phyloP scores from a whole-genome alignment of 2,888 invertebrate species.

The Molorchus minor region DNA sequence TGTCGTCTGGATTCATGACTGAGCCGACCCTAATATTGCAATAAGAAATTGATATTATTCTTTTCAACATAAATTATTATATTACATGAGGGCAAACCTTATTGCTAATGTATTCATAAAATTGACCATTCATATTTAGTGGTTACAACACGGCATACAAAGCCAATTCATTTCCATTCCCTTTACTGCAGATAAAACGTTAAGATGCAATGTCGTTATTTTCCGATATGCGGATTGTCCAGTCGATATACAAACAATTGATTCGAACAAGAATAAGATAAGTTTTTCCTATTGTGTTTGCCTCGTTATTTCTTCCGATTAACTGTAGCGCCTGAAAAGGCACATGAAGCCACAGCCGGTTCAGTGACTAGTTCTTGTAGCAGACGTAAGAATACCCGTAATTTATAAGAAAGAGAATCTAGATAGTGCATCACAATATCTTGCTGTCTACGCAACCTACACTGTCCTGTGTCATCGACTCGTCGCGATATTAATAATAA shows the following conservation, averaged over 20 bases:
- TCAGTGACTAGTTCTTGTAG: constrained; percentile 57
- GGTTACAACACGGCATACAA: too few relatives aligned
- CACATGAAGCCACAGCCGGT: constrained; percentile 54
- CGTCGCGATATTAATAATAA: constrained; percentile 61
- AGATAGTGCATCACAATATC: constrained; percentile 61
- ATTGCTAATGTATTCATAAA: too few relatives aligned
- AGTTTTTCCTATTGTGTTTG: constrained; percentile 50
- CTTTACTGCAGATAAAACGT: background rate
- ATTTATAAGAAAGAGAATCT: constrained; percentile 61
- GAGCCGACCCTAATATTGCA: too few relatives aligned
- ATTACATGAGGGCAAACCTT: too few relatives aligned
- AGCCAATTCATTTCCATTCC: too few relatives aligned
- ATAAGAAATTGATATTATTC: too few relatives aligned
- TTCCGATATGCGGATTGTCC: constrained; percentile 38
- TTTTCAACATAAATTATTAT: too few relatives aligned
- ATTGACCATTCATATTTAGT: too few relatives aligned
- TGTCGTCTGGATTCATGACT: too few relatives aligned
- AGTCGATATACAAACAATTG: constrained; percentile 44
- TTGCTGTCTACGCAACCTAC: constrained; percentile 59
- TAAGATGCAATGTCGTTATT: constrained; percentile 6
- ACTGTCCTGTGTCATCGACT: constrained; percentile 61
- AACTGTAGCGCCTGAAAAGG: constrained; percentile 60
- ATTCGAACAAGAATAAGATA: constrained; percentile 46
- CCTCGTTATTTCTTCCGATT: constrained; percentile 58
- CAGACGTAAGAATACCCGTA: constrained; percentile 57